Percentiles rank a stretch among this genome's conserved stretches.
These are phyloP conservation scores for Coturnix japonica DNA, from an alignment of 2,113 vertebrate genomes.

Conservation along the genomic window DNA sequence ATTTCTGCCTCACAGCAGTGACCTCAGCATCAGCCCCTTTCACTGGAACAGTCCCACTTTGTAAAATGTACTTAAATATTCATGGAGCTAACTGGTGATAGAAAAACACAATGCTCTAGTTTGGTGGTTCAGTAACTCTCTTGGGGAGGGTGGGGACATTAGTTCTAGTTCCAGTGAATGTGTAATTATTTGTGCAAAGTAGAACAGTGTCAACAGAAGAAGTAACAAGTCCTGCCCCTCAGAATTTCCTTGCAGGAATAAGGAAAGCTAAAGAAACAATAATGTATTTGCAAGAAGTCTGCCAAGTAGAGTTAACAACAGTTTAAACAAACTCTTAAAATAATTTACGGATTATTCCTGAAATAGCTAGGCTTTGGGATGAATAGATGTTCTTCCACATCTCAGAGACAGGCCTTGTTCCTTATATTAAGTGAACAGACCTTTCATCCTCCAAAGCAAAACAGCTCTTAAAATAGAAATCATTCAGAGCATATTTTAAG, in stretches of 20 bases:
- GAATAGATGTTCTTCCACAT: conserved; percentile 56
- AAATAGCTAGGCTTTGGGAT: conserved; percentile 57
- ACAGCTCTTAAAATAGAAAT: conserved; percentile 62
- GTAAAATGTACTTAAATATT: conserved; percentile 47
- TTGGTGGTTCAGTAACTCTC: conserved; percentile 24
- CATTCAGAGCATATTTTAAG: conserved; percentile 55
- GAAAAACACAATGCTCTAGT: conserved; percentile 55
- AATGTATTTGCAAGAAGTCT: conserved; percentile 34
- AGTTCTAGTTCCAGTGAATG: conserved; percentile 30
- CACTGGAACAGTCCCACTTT: conserved; percentile 51
- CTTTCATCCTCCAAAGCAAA: conserved; percentile 66
- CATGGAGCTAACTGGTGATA: conserved; percentile 43
- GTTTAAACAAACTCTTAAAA: conserved; percentile 57
- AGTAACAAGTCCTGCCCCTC: neutral
- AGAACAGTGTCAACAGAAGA: conserved; percentile 36
- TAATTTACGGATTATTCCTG: conserved; percentile 63
- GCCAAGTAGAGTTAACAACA: conserved; percentile 45
- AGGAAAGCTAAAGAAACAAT: conserved; percentile 47
- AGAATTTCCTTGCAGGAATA: conserved; percentile 1
- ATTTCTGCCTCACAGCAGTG: neutral
- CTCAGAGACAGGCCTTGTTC: conserved; percentile 63
- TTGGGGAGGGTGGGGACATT: conserved; percentile 48
- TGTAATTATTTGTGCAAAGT: conserved; percentile 48
- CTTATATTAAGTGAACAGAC: conserved; percentile 57
- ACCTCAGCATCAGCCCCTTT: neutral